phyloP scores from a whole-genome alignment of 2,888 invertebrate genomes.

The Polyommatus iphigenia region DNA sequence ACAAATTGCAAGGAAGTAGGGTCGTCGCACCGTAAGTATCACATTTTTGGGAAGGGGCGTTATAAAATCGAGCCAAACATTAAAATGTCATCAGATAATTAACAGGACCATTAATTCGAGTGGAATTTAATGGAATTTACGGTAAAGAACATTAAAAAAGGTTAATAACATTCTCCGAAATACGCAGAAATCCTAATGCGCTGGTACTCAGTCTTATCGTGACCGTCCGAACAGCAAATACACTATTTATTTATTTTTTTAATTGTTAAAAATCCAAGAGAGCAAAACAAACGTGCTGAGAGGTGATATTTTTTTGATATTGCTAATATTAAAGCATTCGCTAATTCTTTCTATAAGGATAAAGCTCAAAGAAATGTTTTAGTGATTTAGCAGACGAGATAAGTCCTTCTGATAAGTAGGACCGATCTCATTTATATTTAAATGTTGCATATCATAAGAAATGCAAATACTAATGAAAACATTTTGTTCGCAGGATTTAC shows the following conservation, averaged over 20 bases:
- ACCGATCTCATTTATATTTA: constrained; percentile 11
- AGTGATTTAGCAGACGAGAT: neutral
- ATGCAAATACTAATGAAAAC: constrained; percentile 37
- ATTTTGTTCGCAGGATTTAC: constrained; percentile 62
- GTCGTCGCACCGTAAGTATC: neutral
- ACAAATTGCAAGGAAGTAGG: constrained; percentile 10
- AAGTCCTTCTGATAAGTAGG: neutral
- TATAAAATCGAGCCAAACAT: constrained; percentile 6
- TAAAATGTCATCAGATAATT: constrained; percentile 4
- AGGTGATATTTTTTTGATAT: neutral
- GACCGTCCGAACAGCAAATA: neutral
- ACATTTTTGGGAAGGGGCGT: neutral
- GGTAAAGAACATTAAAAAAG: constrained; percentile 19
- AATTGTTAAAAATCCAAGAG: no score
- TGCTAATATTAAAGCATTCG: no score
- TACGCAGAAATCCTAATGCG: constrained; percentile 2
- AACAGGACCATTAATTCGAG: constrained; percentile 11
- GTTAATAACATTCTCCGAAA: neutral
- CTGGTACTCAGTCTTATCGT: neutral
- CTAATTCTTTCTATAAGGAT: neutral
- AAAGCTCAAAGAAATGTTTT: neutral
- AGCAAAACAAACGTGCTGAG: no score
- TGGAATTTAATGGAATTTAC: constrained; percentile 24
- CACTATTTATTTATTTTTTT: neutral
- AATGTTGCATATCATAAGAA: constrained; percentile 8